These are phyloP conservation scores for Listrodromus nycthemerus DNA, from an alignment of 2,888 invertebrate species.

Conservation along the genomic window DNA sequence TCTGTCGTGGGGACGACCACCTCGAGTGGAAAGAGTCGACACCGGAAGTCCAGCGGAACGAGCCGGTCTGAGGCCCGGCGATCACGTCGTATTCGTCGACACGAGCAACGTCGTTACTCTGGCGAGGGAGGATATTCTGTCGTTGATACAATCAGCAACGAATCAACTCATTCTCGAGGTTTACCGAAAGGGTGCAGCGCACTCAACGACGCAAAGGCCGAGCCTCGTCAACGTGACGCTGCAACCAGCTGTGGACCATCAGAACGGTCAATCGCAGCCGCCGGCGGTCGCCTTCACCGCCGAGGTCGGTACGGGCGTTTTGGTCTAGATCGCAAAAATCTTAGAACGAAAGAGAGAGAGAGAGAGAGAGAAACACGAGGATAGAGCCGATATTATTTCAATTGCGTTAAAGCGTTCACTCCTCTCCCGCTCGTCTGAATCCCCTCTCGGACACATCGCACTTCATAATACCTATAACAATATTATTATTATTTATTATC, in stretches of 20 bases:
- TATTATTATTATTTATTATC: constrained; percentile 68
- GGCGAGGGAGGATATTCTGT: constrained; percentile 89
- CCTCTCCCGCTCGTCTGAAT: constrained; percentile 55
- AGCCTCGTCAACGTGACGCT: constrained; percentile 79
- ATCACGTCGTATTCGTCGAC: constrained; percentile 95
- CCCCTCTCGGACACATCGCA: constrained; percentile 69
- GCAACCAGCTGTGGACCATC: constrained; percentile 73
- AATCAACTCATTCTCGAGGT: constrained; percentile 82
- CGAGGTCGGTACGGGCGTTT: constrained; percentile 96
- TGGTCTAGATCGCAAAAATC: constrained; percentile 86
- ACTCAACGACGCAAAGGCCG: constrained; percentile 76
- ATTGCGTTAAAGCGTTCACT: constrained; percentile 72
- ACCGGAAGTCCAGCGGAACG: constrained; percentile 92
- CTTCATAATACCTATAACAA: constrained; percentile 68
- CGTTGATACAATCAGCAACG: constrained; percentile 87
- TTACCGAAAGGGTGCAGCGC: constrained; percentile 79
- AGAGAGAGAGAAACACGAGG: constrained; percentile 31
- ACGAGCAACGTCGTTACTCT: constrained; percentile 94
- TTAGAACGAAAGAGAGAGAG: constrained; percentile 19
- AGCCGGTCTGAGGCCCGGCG: constrained; percentile 93
- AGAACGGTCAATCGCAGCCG: constrained; percentile 76
- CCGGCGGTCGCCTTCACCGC: constrained; percentile 91
- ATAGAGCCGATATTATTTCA: constrained; percentile 72
- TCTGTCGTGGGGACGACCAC: constrained; percentile 95
- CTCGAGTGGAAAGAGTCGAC: constrained; percentile 93